Evolutionary conservation across 2,797 vertebrate species (phyloP).

Genomic region (Alectoris magna): DNA sequence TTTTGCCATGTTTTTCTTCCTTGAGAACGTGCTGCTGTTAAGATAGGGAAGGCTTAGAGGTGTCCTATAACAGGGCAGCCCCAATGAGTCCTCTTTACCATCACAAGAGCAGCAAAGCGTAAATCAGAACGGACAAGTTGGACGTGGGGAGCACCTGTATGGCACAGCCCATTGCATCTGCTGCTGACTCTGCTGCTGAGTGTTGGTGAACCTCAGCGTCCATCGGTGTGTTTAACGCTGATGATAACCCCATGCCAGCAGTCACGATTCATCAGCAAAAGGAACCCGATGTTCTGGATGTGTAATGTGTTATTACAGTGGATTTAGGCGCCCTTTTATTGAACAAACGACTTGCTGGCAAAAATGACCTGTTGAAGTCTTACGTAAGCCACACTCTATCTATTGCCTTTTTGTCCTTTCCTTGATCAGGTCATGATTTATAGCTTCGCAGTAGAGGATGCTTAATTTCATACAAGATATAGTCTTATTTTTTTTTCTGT

Average conservation of each 20-base stretch:
- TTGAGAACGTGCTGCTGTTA: not conserved
- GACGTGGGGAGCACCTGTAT: accelerated
- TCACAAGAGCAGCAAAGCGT: not conserved
- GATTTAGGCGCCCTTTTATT: not conserved
- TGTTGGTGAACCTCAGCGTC: not conserved
- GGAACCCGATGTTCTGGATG: accelerated
- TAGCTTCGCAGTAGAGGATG: accelerated
- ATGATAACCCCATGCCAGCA: not conserved
- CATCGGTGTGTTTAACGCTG: not conserved
- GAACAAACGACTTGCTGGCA: not conserved
- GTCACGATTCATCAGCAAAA: not conserved
- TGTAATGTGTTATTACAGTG: accelerated
- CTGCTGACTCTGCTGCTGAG: not conserved
- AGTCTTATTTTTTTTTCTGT: not conserved
- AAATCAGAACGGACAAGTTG: accelerated
- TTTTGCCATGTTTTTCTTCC: not conserved
- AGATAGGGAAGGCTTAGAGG: not conserved
- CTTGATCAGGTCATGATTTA: not conserved
- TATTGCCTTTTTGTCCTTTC: not conserved
- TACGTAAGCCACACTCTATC: not conserved
- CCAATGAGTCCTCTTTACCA: not conserved
- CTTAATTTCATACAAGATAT: not conserved
- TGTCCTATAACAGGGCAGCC: accelerated
- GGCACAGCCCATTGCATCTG: accelerated
- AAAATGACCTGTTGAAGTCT: not conserved